Conservation (phyloP, 1,140 invertebrate genomes). For the Drosophila ficusphila region DNA sequence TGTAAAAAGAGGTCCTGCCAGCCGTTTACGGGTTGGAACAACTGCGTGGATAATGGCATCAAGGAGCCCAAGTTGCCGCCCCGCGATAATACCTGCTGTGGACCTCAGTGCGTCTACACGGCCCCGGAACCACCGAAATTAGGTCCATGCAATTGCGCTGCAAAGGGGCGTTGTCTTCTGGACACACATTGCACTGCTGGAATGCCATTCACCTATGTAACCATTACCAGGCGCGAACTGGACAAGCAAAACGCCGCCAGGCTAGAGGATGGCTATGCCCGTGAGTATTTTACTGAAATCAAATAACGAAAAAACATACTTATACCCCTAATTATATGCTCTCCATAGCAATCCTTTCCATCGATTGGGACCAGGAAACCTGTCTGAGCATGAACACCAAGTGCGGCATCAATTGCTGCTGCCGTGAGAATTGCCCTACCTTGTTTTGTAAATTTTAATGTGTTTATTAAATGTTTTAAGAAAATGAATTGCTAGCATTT, state of each 20-base stretch:
- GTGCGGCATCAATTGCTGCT: constrained; percentile 39
- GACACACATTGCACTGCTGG: constrained; percentile 17
- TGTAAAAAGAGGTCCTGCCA: background rate
- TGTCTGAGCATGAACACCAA: constrained; percentile 6
- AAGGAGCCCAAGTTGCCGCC: constrained; percentile 17
- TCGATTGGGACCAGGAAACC: background rate
- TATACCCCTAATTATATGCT: background rate
- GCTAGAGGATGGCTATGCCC: background rate
- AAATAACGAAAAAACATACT: background rate
- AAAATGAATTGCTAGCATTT: too few relatives aligned
- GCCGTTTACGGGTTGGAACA: background rate
- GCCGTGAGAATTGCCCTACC: constrained; percentile 26
- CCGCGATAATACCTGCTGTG: constrained; percentile 32
- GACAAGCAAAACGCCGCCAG: background rate
- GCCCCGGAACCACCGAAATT: background rate
- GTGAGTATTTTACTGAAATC: background rate
- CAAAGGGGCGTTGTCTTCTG: background rate
- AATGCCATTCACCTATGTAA: background rate
- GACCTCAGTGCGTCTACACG: constrained; percentile 4
- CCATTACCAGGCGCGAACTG: background rate
- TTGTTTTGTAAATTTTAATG: constrained; percentile 25
- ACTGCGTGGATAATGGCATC: background rate
- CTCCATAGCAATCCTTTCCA: constrained; percentile 4
- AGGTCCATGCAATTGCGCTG: background rate
- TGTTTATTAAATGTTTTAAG: background rate